These are phyloP conservation scores for Oreonectes daqikongensis DNA, from an alignment of 2,797 vertebrate species.

Conservation along the genomic window DNA sequence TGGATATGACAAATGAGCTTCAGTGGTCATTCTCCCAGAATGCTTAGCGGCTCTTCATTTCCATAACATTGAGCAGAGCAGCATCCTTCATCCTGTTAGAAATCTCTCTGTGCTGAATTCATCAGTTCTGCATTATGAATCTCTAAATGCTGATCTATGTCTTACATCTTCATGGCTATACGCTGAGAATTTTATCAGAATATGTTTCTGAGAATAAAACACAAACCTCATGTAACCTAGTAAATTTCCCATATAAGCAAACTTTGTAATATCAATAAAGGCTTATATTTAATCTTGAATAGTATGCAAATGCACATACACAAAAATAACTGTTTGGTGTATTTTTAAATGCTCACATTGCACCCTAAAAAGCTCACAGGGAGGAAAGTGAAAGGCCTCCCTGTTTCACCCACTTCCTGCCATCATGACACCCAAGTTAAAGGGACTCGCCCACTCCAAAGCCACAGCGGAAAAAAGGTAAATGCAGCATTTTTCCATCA, in stretches of 20 bases:
- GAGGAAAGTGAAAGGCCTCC: neutral
- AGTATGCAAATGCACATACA: neutral
- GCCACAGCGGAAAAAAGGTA: neutral
- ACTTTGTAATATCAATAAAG: neutral
- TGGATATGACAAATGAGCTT: neutral
- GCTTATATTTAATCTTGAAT: neutral
- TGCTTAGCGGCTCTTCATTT: neutral
- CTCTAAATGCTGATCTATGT: neutral
- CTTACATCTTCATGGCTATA: neutral
- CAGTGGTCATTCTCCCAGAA: neutral
- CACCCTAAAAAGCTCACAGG: neutral
- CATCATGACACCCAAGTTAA: slow-evolving; percentile 27
- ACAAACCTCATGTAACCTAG: neutral
- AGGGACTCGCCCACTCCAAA: neutral
- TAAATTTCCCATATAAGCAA: no score
- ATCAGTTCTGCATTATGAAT: neutral
- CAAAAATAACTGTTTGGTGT: neutral
- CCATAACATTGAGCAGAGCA: neutral
- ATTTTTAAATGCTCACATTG: neutral
- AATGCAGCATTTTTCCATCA: neutral
- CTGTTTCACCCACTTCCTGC: slow-evolving; percentile 48
- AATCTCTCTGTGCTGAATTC: neutral
- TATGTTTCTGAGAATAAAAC: neutral
- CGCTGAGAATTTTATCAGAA: neutral
- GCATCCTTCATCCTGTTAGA: neutral